A percentile compares a stretch with the other conserved stretches of the same genome.
Evolutionary conservation across 1,140 invertebrate genomes (phyloP).

Genomic region (Drepana arcuata): DNA sequence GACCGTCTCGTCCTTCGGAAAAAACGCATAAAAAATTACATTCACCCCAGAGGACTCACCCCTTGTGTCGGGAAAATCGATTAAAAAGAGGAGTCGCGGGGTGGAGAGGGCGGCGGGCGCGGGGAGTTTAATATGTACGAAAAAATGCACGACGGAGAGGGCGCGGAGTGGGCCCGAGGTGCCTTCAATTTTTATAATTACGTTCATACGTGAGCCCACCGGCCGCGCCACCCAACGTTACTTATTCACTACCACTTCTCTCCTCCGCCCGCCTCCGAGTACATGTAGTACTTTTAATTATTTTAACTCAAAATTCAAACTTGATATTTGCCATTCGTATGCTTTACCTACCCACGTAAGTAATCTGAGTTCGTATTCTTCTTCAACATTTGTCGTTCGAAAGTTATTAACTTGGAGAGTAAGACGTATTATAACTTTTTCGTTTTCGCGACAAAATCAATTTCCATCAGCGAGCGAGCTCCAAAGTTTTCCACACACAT

Average conservation of each 20-base stretch:
- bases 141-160: slow-evolving; percentile 69
- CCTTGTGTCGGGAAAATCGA: slow-evolving; percentile 71
- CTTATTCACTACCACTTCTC: slow-evolving; percentile 35
- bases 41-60: slow-evolving; percentile 71
- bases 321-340: too few species aligned
- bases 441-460: slow-evolving; percentile 46
- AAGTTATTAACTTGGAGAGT: too few species aligned
- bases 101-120: slow-evolving; percentile 31
- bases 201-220: slow-evolving; percentile 69
- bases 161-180: slow-evolving; percentile 47
- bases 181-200: slow-evolving; percentile 72
- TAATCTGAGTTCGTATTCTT: too few species aligned
- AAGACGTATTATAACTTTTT: slow-evolving; percentile 34
- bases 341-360: too few species aligned
- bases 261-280: too few species aligned
- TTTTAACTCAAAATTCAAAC: slow-evolving; percentile 11
- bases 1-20: slow-evolving; percentile 59
- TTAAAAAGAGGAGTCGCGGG: slow-evolving; percentile 70
- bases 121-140: slow-evolving; percentile 70
- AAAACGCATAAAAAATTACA: slow-evolving; percentile 75
- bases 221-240: slow-evolving; percentile 21
- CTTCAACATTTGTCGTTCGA: too few species aligned
- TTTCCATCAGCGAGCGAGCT: slow-evolving; percentile 43
- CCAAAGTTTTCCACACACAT: slow-evolving; percentile 55
- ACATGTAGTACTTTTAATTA: slow-evolving; percentile 27